phyloP scores from a whole-genome alignment of 2,797 vertebrate species.

The Oophaga sylvatica region DNA sequence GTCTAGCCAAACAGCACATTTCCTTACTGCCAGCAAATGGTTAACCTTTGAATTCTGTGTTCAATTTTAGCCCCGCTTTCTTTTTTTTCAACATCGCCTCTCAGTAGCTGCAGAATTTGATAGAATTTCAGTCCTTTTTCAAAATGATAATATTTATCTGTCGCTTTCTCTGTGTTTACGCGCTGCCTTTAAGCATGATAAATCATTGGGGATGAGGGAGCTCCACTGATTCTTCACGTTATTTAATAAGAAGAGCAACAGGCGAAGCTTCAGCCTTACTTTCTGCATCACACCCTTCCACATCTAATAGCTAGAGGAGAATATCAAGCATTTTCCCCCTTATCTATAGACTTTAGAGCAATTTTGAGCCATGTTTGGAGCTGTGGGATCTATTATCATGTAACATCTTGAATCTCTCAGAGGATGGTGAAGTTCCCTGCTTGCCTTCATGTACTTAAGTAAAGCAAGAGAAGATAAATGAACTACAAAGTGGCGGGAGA shows the following conservation, averaged over 20 bases:
- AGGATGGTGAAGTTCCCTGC: background rate
- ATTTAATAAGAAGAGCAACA: conserved; percentile 15
- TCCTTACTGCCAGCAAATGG: conserved; percentile 13
- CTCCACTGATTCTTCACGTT: background rate
- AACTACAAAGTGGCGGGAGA: background rate
- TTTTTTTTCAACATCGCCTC: conserved; percentile 6
- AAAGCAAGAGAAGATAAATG: background rate
- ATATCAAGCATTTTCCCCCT: background rate
- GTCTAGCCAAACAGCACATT: background rate
- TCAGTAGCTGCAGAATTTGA: conserved; percentile 31
- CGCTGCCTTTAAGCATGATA: conserved; percentile 18
- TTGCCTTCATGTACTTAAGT: background rate
- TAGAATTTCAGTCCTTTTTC: conserved; percentile 9
- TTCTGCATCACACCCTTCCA: background rate
- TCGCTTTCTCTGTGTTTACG: conserved; percentile 33
- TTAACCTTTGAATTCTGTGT: conserved; percentile 33
- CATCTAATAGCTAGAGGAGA: background rate
- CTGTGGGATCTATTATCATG: background rate
- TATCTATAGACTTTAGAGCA: background rate
- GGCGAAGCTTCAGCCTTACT: background rate
- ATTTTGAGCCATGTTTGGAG: background rate
- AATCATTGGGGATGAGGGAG: background rate
- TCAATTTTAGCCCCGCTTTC: conserved; percentile 20
- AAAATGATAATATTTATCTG: conserved; percentile 56
- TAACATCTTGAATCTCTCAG: background rate